Conservation (phyloP, 2,797 vertebrate species). For the Pseudomugil tenellus region DNA sequence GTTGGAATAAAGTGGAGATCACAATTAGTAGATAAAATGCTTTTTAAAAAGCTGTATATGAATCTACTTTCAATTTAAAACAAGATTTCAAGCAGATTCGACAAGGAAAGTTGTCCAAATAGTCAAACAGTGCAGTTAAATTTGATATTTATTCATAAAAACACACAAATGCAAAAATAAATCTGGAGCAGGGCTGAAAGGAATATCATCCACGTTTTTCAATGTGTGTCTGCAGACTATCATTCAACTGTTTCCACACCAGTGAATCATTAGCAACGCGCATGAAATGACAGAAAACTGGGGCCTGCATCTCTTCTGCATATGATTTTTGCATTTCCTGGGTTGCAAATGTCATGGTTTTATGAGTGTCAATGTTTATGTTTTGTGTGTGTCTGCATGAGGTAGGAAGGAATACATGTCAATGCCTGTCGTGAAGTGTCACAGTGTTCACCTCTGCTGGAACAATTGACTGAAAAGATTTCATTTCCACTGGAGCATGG, state of each 20-base stretch:
- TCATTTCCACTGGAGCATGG: slow-evolving; percentile 59
- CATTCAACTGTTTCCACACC: slow-evolving; percentile 9
- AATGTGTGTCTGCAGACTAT: slow-evolving; percentile 4
- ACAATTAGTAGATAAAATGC: slow-evolving; percentile 13
- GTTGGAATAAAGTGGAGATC: slow-evolving; percentile 6
- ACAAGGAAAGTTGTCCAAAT: not conserved
- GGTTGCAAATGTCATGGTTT: slow-evolving; percentile 36
- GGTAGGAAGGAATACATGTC: slow-evolving; percentile 44
- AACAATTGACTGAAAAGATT: slow-evolving; percentile 73
- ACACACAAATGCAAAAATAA: not conserved
- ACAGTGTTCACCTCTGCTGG: slow-evolving; percentile 40
- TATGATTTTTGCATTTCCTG: slow-evolving; percentile 19
- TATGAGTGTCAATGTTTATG: slow-evolving; percentile 20
- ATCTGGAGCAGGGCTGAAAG: not conserved
- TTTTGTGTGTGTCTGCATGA: slow-evolving; percentile 23
- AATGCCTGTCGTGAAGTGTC: slow-evolving; percentile 49
- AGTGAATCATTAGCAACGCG: slow-evolving; percentile 37
- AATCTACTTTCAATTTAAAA: not conserved
- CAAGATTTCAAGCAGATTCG: not conserved
- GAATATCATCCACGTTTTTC: not conserved
- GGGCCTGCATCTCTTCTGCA: slow-evolving; percentile 22
- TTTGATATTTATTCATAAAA: not conserved
- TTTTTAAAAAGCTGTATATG: slow-evolving; percentile 20
- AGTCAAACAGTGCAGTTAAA: not conserved
- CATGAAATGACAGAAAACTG: slow-evolving; percentile 26